Evolutionary conservation across 37 sponge, comb jelly and placozoan species (phyloP), one percentile per base, ranked within the genome.

Genomic region (Bolinopsis microptera): DNA sequence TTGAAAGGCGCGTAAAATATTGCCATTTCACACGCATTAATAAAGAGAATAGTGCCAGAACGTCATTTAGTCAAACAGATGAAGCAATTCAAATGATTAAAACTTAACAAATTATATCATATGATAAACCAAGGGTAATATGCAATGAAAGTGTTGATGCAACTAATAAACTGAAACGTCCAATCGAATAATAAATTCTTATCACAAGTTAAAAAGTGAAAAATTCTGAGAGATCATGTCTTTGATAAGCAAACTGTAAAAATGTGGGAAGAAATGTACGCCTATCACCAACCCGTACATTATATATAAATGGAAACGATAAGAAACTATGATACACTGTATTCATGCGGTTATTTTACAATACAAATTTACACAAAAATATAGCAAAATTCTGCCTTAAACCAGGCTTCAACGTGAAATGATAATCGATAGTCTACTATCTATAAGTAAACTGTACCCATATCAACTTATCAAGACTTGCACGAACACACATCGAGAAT

Each of bases 281-380:
- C 61, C 13, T 48, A 5, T 18, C 5, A 5, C 61, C 61, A 48
- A 48, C 13, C 61, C 13, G 61, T 48, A n/a, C n/a, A n/a, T n/a
- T n/a, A n/a, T n/a, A n/a, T n/a, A 48, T 48, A 48, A 48, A 48
- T 13, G 61, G 61, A 48, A 48, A 48, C 61, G 61, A 13, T 48
- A 18, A 48, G 5, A 48, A 48, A 48, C 61, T 48, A 48, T 48
- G 9, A 48, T 48, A 48, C 61, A 48, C 5, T 48, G 61, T 48
- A 48, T 5, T 48, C 13, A 48, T 48, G 25, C 26, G 74, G 3
- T 70, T 70, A 70, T 26, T 70, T 70, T 70, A 70, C 74, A 70
- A 70, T 28, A 70, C 74, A 70, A 70, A 70, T 70, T 70, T 70
- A 70, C 74, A 70, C 74, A 70, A 70, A n/a, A 70, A 70, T 70